Evolutionary conservation across 2,888 invertebrate genomes (phyloP), one percentile per base, ranked within the genome.

Genomic region (Aphidius colemani): DNA sequence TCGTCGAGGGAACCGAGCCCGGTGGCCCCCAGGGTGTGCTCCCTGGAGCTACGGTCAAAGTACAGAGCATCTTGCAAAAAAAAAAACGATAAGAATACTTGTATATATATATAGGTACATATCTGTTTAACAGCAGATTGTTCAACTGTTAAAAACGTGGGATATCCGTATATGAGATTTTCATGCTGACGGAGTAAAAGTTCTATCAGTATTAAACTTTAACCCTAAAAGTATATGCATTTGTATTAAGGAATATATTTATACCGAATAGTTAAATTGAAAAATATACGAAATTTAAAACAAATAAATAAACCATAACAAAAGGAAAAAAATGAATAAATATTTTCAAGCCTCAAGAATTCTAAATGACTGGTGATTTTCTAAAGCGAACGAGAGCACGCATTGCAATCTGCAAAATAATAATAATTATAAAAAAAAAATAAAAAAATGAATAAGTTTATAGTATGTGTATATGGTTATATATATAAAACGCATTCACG

Each of bases 31-130:
- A 45, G 61, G 46, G 55, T 45, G 41, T 41, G 39, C 48, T 43
- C 61, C 46, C 48, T 48, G 51, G 8, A 61, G 55, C 49, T 55
- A 49, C 40, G 55, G 56, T 61, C 56, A 61, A 61, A 61, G 61
- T 55, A 49, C 51, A 59, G 13, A 61, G 30, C 53, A 53, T 43
- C 1, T 18, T 18, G 13, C 13, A 18, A 18, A 18, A 55, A 48
- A 13, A 48, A 51, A 48, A 56, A 41, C 49, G 61, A 55, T 56
- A 61, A 61, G 49, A 9, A 41, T 8, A 46, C 13, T 57, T 46
- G 7, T 13, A 49, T 13, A 13, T 11, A 49, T 18, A 18, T 30
- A 3, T 30, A 30, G 30, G 30, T 30, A 30, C 30, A 30, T 30
- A 30, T 30, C 30, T 30, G 30, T 30, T 30, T 30, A 30, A 30